Evolutionary conservation across 2,797 vertebrate species (phyloP).

Genomic region (Gila robusta): DNA sequence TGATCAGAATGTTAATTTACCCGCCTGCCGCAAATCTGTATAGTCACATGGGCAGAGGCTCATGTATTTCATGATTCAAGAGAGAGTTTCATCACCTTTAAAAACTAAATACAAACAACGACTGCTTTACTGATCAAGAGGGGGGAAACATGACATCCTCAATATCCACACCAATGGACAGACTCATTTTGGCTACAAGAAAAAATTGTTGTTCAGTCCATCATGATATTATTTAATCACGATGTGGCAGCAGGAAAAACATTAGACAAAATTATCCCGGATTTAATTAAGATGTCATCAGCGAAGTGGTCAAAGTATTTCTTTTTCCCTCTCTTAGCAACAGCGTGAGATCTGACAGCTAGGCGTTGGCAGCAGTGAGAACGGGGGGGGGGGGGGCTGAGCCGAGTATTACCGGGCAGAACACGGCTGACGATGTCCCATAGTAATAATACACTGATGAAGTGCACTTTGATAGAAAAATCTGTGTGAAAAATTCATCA

Average conservation of each 20-base stretch:
- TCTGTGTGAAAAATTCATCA: neutral
- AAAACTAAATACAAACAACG: slow-evolving; percentile 24
- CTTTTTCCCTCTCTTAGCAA: slow-evolving; percentile 49
- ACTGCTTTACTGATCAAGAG: neutral
- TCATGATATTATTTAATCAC: slow-evolving; percentile 31
- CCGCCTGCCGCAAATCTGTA: neutral
- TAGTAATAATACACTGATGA: neutral
- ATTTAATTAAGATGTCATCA: slow-evolving; percentile 44
- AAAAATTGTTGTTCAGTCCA: slow-evolving; percentile 22
- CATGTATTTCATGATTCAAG: slow-evolving; percentile 19
- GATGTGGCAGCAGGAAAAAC: slow-evolving; percentile 24
- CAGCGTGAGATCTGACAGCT: slow-evolving; percentile 30
- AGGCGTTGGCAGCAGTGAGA: slow-evolving; percentile 4
- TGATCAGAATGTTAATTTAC: slow-evolving; percentile 28
- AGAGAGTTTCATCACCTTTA: slow-evolving; percentile 35
- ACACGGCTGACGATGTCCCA: neutral
- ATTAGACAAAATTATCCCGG: slow-evolving; percentile 11
- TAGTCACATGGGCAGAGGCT: neutral
- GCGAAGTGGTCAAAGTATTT: slow-evolving; percentile 15
- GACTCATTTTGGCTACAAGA: neutral
- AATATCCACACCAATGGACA: slow-evolving; percentile 2
- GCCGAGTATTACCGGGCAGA: neutral
- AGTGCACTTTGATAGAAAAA: neutral
- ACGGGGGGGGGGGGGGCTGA: neutral
- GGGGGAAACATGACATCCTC: neutral